Conservation (phyloP, 2,888 invertebrate genomes). For the Thysanoteuthis rhombus region DNA sequence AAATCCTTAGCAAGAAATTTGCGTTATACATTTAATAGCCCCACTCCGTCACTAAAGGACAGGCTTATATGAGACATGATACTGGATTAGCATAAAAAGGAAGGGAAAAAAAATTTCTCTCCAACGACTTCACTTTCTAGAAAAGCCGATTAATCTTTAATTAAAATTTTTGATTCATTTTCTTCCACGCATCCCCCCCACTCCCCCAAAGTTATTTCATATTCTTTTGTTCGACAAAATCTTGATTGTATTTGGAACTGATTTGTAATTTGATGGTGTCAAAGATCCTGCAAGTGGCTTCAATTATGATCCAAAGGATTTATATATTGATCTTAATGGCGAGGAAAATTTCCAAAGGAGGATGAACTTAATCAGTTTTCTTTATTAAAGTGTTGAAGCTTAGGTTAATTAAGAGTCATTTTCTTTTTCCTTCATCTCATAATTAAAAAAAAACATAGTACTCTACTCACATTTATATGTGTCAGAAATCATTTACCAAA, state of each 20-base stretch:
- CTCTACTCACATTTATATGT: too few relatives aligned
- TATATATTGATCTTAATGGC: not conserved
- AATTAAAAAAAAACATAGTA: too few relatives aligned
- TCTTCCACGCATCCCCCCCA: not conserved
- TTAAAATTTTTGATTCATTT: not conserved
- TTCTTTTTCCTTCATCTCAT: too few relatives aligned
- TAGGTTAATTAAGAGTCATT: too few relatives aligned
- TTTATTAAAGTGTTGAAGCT: not conserved
- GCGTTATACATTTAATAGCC: too few relatives aligned
- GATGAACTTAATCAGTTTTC: not conserved
- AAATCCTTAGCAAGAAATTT: too few relatives aligned
- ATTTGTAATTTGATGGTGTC: not conserved
- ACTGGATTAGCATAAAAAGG: not conserved
- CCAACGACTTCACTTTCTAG: not conserved
- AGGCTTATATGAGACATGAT: not conserved
- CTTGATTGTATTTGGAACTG: not conserved
- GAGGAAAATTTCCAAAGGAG: not conserved
- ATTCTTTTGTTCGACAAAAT: not conserved
- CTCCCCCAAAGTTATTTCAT: not conserved
- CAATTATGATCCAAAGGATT: not conserved
- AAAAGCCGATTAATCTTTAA: not conserved
- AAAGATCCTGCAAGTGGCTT: not conserved
- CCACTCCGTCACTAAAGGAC: too few relatives aligned
- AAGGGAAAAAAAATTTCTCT: not conserved
- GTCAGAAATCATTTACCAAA: too few relatives aligned